Percentiles rank a stretch among this genome's conserved stretches.
These are phyloP conservation scores for Dryoscopus gambensis DNA, from an alignment of 2,113 vertebrate genomes.

Conservation along the genomic window DNA sequence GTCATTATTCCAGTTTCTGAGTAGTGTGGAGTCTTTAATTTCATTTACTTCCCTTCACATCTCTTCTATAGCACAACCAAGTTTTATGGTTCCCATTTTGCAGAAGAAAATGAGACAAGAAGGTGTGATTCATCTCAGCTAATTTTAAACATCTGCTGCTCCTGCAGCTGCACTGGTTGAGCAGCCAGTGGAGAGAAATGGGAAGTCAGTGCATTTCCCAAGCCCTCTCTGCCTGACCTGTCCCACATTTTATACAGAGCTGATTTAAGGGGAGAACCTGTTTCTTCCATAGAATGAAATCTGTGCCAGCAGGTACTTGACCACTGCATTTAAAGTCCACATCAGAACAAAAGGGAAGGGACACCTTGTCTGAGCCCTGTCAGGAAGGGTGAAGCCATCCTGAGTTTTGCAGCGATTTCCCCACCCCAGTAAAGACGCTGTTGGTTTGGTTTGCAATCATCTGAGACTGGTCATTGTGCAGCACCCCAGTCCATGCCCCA, in stretches of 20 bases:
- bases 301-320: too few relatives aligned
- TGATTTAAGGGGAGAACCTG: background rate
- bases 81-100: background rate
- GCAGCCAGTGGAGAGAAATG: background rate
- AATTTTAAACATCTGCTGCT: background rate
- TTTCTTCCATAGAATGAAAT: accelerated
- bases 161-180: background rate
- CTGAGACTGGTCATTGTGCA: background rate
- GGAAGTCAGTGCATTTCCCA: background rate
- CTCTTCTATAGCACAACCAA: background rate
- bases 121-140: background rate
- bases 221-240: background rate
- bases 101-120: background rate
- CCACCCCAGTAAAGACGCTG: accelerated
- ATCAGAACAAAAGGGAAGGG: background rate
- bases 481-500: too few relatives aligned
- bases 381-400: background rate
- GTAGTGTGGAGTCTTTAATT: background rate
- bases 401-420: background rate
- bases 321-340: background rate
- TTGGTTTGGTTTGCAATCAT: background rate
- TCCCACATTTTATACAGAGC: background rate
- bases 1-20: background rate
- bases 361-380: background rate
- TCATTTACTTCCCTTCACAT: background rate